Evolutionary conservation across 2,888 invertebrate genomes (phyloP), one percentile per base, ranked within the genome.

Genomic region (Alviniconcha strummeri): DNA sequence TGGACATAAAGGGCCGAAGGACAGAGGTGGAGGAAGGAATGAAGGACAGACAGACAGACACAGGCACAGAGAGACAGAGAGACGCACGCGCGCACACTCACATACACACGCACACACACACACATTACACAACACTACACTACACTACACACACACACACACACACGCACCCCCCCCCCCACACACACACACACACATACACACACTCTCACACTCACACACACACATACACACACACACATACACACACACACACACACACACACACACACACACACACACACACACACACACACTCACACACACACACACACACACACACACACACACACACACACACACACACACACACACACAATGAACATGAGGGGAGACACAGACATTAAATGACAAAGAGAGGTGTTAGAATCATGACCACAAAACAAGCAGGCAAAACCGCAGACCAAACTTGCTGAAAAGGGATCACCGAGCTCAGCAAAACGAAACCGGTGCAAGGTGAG

Each of bases 221-320:
- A 36, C 36, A 36, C 36, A 36, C 36, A 36, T 3, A 36, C 36
- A 36, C 36, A 1, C 36, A 36, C 3, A 1, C 36, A 36, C 36
- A 36, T n/a, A n/a, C n/a, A n/a, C 52, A 74, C 74, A 74, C 52
- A 52, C 74, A 74, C 52, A 74, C 52, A 74, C 52, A 74, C 74
- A 74, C 52, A 52, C 52, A 74, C 74, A 52, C 74, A 64, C 64
- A 64, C 64, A 64, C 64, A 64, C 64, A 64, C 36, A 36, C 36
- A 36, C n/a, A 36, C 36, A 36, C 36, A 36, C 36, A 36, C 36
- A 64, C 64, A 64, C 64, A 64, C 64, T 1, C 64, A 64, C 64
- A 64, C 64, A 64, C 64, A 64, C 64, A 64, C 64, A 64, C 64
- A 9, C 9, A 64, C 9, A 9, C 9, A 64, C 64, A 64, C 64